phyloP scores from a whole-genome alignment of 2,113 vertebrate genomes.

The Sprattus sprattus region DNA sequence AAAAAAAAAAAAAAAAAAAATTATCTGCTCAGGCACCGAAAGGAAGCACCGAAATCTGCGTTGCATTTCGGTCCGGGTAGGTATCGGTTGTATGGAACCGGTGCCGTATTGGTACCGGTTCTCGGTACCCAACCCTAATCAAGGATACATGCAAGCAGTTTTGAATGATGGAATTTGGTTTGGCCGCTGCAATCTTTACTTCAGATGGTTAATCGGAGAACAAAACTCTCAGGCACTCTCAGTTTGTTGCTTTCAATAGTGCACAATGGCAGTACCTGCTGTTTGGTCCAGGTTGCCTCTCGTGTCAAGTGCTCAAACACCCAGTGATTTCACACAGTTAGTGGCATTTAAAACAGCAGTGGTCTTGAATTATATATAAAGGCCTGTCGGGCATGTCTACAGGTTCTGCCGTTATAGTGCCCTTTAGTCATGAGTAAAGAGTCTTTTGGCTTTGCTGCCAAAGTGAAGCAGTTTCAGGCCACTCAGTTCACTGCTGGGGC shows the following conservation, averaged over 20 bases:
- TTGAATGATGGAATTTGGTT: too few relatives aligned
- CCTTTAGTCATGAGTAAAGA: slow-evolving; percentile 10
- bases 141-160: too few relatives aligned
- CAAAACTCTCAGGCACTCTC: not conserved
- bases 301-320: slow-evolving; percentile 13
- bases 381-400: not conserved
- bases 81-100: too few relatives aligned
- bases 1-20: too few relatives aligned
- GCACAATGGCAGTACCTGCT: not conserved
- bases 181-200: too few relatives aligned
- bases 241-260: not conserved
- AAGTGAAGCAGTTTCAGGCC: not conserved
- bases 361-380: slow-evolving; percentile 20
- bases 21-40: too few relatives aligned
- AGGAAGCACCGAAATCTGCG: too few relatives aligned
- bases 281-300: not conserved
- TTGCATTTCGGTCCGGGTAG: too few relatives aligned
- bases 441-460: not conserved
- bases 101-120: too few relatives aligned
- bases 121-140: too few relatives aligned
- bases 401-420: not conserved
- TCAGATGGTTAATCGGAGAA: too few relatives aligned
- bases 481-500: slow-evolving; percentile 6
- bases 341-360: slow-evolving; percentile 18
- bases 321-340: not conserved